Evolutionary conservation across 2,113 vertebrate genomes (phyloP), one percentile per base, ranked within the genome.

Genomic region (Oceanites oceanicus): DNA sequence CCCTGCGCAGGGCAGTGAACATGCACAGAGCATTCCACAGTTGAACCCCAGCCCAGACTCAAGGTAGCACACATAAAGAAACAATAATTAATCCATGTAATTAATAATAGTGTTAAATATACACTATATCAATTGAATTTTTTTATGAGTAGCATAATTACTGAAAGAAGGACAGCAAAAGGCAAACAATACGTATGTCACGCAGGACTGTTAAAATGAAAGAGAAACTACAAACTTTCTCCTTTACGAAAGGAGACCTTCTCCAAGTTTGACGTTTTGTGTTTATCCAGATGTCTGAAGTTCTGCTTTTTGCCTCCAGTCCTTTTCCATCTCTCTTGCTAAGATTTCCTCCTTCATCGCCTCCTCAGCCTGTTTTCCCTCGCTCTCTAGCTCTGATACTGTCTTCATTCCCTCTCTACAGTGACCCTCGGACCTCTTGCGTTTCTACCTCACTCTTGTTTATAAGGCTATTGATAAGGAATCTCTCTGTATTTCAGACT

Each of bases 1-100:
- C 56, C 74, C 47, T 32, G 1, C 4, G 2, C 27, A 6, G 42
- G 21, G 36, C 10, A 0, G 29, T 40, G 5, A 2, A 63, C 3
- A 0, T 1, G 8, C n/a, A 45, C 53, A 56, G 55, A 29, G 50
- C 36, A 7, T 13, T 7, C 29, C 55, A 5, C 30, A 8, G 62
- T 3, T 16, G 78, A 92, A 71, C 66, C 36, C 55, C 86, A 86
- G 12, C 58, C 61, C 22, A 25, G 34, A 15, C 18, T 40, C 40
- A 2, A 26, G 36, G 55, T 12, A 42, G 49, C 34, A 21, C 62
- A 17, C 2, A 3, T 14, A 22, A 63, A 77, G 42, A 77, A 73
- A 13, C 55, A 42, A 15, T 15, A 78, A 89, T 71, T 81, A 78
- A 55, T 17, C 8, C 13, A 2, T 30, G 42, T 52, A 32, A 63